These are phyloP conservation scores for Eulacestoma nigropectus DNA, from an alignment of 2,113 vertebrate species.

Conservation along the genomic window DNA sequence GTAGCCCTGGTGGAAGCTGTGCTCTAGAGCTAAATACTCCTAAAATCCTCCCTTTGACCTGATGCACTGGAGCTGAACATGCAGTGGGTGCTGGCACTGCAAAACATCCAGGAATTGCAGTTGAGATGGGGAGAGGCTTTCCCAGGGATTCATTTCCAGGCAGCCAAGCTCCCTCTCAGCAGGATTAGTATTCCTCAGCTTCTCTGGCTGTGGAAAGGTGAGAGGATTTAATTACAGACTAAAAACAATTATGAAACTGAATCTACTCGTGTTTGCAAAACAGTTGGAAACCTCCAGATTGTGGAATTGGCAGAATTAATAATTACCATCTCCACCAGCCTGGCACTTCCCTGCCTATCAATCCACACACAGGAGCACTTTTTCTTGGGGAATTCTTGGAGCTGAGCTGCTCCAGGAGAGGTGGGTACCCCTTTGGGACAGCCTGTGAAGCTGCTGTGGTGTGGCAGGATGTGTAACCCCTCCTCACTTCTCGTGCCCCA, in stretches of 20 bases:
- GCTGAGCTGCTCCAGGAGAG: not conserved
- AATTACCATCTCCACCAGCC: not conserved
- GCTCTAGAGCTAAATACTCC: not conserved
- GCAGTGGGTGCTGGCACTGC: accelerated
- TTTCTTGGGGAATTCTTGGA: not conserved
- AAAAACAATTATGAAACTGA: not conserved
- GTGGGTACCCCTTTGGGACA: not conserved
- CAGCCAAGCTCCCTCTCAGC: not conserved
- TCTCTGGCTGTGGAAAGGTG: not conserved
- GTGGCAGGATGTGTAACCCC: not conserved
- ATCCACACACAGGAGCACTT: not conserved
- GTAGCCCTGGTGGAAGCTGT: not conserved
- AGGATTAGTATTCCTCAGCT: not conserved
- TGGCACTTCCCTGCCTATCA: not conserved
- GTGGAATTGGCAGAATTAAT: not conserved
- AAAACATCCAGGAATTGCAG: not conserved
- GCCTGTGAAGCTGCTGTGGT: not conserved
- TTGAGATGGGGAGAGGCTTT: not conserved
- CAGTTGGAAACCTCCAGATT: not conserved
- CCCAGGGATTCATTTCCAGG: not conserved
- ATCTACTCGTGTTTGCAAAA: not conserved
- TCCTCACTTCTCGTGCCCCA: not conserved
- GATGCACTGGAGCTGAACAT: not conserved
- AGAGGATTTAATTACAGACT: not conserved
- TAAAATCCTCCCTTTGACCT: not conserved